Evolutionary conservation across 1,140 invertebrate genomes (phyloP), one percentile per base, ranked within the genome.

Genomic region (Penaeus chinensis): DNA sequence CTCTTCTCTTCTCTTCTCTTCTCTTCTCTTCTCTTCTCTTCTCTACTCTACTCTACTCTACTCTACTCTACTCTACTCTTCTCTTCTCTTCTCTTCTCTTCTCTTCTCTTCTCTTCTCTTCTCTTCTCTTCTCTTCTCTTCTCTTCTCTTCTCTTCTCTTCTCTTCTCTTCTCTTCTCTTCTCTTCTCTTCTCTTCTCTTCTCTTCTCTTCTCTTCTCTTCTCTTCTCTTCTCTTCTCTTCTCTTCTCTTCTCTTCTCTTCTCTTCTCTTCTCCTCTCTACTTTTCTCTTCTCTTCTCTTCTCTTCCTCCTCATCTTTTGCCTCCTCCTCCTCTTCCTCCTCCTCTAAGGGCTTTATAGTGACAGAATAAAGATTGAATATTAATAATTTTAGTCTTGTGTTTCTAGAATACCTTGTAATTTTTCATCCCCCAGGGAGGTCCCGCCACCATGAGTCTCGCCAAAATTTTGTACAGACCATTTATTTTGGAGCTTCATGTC

Each of bases 401-500:
- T 16, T 16, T 84, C 1, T 32, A 63, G 20, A 61, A 54, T 13
- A 16, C 7, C 54, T 54, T 7, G 0, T 24, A 84, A 37, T 22
- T 7, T 84, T 61, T 32, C 8, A 7, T n/a, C 18, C 47, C 18
- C 24, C 71, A 90, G 89, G 89, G 27, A 60, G 86, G 42, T 84
- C 85, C 24, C 77, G 85, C 42, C 82, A 87, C 69, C 82, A 81
- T 22, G 86, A 85, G 18, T 87, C 87, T 27, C 69, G 87, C 54
- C 76, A 87, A 42, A 89, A 61, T 19, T 89, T 87, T 80, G 89
- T 60, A 37, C 77, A 87, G 47, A 86, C 54, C 19, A 93, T 98
- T 24, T 93, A 95, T 85, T 96, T 98, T 92, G 96, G 96, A 2
- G 96, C 97, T 91, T 95, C 95, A 32, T 96, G 95, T 89, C 96